A percentile compares a stretch with the other conserved stretches of the same genome.
These are phyloP conservation scores for Aeoliscus strigatus DNA, from an alignment of 2,797 vertebrate species.

Conservation along the genomic window DNA sequence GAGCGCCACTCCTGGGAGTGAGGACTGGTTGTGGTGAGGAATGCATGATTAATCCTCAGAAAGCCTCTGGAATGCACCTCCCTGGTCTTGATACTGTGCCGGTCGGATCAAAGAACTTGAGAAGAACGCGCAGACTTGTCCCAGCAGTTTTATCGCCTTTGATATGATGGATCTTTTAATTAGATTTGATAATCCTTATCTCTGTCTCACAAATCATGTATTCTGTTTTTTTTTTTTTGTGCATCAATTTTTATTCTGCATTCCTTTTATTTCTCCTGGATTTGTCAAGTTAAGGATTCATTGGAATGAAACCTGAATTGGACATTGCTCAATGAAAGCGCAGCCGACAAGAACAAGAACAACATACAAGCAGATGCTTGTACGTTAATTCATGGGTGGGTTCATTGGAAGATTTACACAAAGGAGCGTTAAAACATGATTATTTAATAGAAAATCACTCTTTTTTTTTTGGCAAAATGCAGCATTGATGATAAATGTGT, in stretches of 20 bases:
- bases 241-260: no score
- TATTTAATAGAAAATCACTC: not conserved
- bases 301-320: no score
- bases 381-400: no score
- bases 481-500: conserved; percentile 40
- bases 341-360: no score
- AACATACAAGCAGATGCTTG: no score
- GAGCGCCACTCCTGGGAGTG: conserved; percentile 46
- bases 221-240: no score
- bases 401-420: no score
- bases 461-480: not conserved
- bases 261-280: no score
- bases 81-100: conserved; percentile 45
- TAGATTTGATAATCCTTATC: conserved; percentile 23
- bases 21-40: conserved; percentile 39
- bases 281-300: no score
- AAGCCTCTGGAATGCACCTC: conserved; percentile 51
- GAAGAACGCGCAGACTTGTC: conserved; percentile 20
- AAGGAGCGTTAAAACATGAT: no score
- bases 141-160: conserved; percentile 38
- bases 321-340: no score
- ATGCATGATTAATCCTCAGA: conserved; percentile 61
- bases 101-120: conserved; percentile 46
- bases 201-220: conserved; percentile 8
- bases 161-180: conserved; percentile 48